These are phyloP conservation scores for Phragmatobia fuliginosa DNA, from an alignment of 2,888 invertebrate genomes.

Conservation along the genomic window DNA sequence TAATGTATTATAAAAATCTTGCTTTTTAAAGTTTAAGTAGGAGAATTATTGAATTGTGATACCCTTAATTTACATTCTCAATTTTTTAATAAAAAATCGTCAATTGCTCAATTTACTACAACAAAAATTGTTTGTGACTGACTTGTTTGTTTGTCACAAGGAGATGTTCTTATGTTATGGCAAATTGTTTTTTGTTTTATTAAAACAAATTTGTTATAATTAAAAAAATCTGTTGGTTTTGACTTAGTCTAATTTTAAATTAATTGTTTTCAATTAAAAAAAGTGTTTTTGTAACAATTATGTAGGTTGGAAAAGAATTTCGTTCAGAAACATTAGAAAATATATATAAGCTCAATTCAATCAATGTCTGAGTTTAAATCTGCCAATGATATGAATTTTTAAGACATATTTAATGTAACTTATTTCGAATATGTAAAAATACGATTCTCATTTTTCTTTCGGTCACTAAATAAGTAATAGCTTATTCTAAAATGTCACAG, in stretches of 20 bases:
- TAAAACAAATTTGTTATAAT: not conserved
- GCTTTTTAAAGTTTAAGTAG: constrained; percentile 5
- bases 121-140: not conserved
- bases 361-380: too few relatives aligned
- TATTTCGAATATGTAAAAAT: not conserved
- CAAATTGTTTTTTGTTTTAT: not conserved
- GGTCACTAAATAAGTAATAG: not conserved
- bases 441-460: not conserved
- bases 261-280: too few relatives aligned
- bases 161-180: not conserved
- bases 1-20: constrained; percentile 1
- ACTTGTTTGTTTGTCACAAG: too few relatives aligned
- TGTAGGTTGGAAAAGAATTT: too few relatives aligned
- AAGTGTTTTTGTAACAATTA: too few relatives aligned
- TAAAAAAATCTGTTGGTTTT: not conserved
- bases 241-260: not conserved
- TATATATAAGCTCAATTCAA: not conserved
- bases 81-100: not conserved
- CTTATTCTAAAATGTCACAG: not conserved
- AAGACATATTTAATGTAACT: not conserved
- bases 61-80: constrained; percentile 3
- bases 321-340: too few relatives aligned
- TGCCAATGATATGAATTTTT: not conserved
- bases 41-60: constrained; percentile 3
- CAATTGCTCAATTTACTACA: constrained; percentile 12